These are phyloP conservation scores for Rhimphoctona megacephalus DNA, from an alignment of 2,888 invertebrate species.

Conservation along the genomic window DNA sequence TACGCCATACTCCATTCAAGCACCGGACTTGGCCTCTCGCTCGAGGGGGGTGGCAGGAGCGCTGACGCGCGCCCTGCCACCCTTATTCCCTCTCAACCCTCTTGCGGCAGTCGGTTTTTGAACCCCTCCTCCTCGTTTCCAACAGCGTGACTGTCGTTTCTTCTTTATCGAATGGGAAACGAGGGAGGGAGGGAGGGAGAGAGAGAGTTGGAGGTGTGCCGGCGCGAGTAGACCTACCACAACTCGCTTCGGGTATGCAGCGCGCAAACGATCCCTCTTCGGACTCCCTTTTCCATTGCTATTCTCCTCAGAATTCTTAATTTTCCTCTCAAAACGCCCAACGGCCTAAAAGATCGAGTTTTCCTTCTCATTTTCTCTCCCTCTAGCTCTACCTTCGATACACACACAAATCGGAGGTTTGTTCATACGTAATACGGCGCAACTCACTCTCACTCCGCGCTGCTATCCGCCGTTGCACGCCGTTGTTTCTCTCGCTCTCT, in stretches of 20 bases:
- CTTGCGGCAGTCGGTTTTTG: constrained; percentile 55
- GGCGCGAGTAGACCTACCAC: neutral
- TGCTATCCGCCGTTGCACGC: constrained; percentile 18
- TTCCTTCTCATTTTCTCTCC: neutral
- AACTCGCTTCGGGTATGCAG: too few relatives aligned
- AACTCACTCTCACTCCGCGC: constrained; percentile 44
- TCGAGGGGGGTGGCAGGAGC: too few relatives aligned
- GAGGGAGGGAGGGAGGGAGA: too few relatives aligned
- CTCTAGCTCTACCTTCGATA: neutral
- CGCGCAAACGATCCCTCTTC: too few relatives aligned
- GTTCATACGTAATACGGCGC: neutral
- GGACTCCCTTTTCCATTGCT: too few relatives aligned
- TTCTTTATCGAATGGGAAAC: constrained; percentile 1
- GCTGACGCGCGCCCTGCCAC: constrained; percentile 48
- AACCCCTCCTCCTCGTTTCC: constrained; percentile 17
- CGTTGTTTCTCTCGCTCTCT: constrained; percentile 17
- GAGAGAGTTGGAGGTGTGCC: too few relatives aligned
- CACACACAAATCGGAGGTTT: too few relatives aligned
- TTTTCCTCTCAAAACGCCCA: neutral
- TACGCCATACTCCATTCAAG: constrained; percentile 71
- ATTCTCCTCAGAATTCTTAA: too few relatives aligned
- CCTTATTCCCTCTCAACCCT: constrained; percentile 59
- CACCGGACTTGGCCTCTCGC: constrained; percentile 54
- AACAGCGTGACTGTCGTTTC: too few relatives aligned
- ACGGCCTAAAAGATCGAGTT: neutral